phyloP scores from a whole-genome alignment of 2,888 invertebrate species.

The Epinotia brunnichana region DNA sequence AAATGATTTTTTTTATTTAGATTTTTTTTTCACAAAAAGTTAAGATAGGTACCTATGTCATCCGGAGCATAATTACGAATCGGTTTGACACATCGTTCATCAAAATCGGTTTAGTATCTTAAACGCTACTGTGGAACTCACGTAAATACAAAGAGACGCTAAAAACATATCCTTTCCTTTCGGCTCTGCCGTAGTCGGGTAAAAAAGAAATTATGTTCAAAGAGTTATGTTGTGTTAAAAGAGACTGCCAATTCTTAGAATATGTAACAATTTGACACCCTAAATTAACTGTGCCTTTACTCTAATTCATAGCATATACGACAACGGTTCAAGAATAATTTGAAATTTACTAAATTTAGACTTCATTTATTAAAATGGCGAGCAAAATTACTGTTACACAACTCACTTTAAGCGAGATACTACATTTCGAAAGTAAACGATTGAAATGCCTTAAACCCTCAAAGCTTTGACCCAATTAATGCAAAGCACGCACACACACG shows the following conservation, averaged over 20 bases:
- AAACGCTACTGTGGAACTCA: too few species aligned
- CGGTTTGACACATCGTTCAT: too few species aligned
- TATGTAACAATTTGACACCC: not conserved
- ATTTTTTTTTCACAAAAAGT: too few species aligned
- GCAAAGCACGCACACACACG: slow-evolving; percentile 56
- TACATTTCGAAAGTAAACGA: slow-evolving; percentile 3
- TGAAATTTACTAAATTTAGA: not conserved
- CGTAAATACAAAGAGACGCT: too few species aligned
- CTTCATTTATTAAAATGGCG: not conserved
- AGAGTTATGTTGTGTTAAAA: too few species aligned
- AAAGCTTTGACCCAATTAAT: slow-evolving; percentile 70
- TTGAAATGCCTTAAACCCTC: slow-evolving; percentile 32
- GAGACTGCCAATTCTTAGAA: not conserved
- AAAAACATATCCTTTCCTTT: too few species aligned
- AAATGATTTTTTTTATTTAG: too few species aligned
- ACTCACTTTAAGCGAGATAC: not conserved
- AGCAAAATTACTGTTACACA: not conserved
- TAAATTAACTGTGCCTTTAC: not conserved
- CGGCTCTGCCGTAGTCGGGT: too few species aligned
- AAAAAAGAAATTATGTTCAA: too few species aligned
- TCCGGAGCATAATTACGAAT: too few species aligned
- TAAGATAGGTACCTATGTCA: too few species aligned
- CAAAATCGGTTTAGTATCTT: too few species aligned
- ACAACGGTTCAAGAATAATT: not conserved
- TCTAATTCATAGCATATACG: not conserved